Base-by-base conservation (phyloP, 1,140 invertebrate species). In the Drosophila micromelanica region DNA sequence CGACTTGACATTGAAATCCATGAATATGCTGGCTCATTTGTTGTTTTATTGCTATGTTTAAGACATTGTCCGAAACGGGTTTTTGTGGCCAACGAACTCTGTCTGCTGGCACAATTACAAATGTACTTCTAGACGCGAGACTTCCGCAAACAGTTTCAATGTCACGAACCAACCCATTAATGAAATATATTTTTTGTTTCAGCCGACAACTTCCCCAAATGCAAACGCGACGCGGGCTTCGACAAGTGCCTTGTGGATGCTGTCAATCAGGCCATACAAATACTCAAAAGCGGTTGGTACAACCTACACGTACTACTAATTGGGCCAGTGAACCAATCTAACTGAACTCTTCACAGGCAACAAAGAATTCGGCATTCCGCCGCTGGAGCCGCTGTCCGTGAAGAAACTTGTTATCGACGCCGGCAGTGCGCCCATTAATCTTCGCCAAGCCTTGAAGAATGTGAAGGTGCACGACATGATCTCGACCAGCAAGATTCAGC, bases 391-490 rank as follows among this genome's bases (percentile, higher is more conserved):
- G 64, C 78, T 92, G 49, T 52, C 86, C 61, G 77, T 92, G 52
- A 91, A 92, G 67, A 82, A 90, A 78, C 81, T 92, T 6, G 76
- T 89, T 68, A 89, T 92, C 62, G 85, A 91, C 15, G 81, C 90
- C 63, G 90, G 90, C 55, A 92, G 81, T 71, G 81, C 91, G 20
- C 92, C 93, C 15, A 93, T 94, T 8, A 91, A 93, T 37, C 87
- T 94, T 9, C 93, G 91, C 20, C 94, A 94, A 75, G 90, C 93
- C 49, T 93, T 93, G 76, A 92, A 91, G 73, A 94, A 94, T 81
- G 81, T 94, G 27, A 93, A 93, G 78, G 56, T 95, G 30, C 61
- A 93, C 70, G 94, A 94, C 43, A 78, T 94, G 49, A 93, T 92
- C 59, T 90, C 80, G 35, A 91, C 91, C 6, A 92, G 91, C 67